phyloP scores from a whole-genome alignment of 1,140 invertebrate genomes.

The Neodiprion fabricii region DNA sequence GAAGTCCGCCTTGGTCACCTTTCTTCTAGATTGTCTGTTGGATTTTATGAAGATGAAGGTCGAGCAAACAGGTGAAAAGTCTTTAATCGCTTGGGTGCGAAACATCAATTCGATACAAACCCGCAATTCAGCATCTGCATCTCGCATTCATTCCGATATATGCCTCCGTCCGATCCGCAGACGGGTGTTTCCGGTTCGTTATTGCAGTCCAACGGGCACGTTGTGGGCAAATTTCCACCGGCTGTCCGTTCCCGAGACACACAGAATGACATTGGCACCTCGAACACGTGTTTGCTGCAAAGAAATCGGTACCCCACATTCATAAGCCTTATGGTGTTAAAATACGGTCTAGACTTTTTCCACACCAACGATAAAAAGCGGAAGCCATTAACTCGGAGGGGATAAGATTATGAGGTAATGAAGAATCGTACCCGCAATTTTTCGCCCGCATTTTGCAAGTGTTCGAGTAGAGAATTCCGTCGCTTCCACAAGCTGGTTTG shows the following conservation, averaged over 20 bases:
- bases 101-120: slow-evolving; percentile 62
- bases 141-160: slow-evolving; percentile 89
- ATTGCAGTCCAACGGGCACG: slow-evolving; percentile 75
- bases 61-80: background rate
- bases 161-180: slow-evolving; percentile 87
- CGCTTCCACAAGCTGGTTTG: slow-evolving; percentile 89
- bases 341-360: too few relatives aligned
- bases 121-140: slow-evolving; percentile 90
- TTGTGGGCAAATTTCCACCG: slow-evolving; percentile 61
- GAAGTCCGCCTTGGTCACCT: slow-evolving; percentile 74
- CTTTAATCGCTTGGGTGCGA: background rate
- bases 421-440: slow-evolving; percentile 79
- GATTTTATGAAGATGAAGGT: background rate
- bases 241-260: slow-evolving; percentile 78
- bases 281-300: slow-evolving; percentile 85
- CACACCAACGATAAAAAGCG: too few relatives aligned
- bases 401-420: background rate
- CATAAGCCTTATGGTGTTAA: too few relatives aligned
- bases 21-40: slow-evolving; percentile 59
- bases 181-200: slow-evolving; percentile 70
- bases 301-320: slow-evolving; percentile 21
- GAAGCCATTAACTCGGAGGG: too few relatives aligned
- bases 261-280: slow-evolving; percentile 89
- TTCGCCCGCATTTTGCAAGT: slow-evolving; percentile 92
- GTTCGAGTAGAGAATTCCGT: slow-evolving; percentile 89